Evolutionary conservation across 2,113 vertebrate species (phyloP).

Genomic region (Sus scrofa): DNA sequence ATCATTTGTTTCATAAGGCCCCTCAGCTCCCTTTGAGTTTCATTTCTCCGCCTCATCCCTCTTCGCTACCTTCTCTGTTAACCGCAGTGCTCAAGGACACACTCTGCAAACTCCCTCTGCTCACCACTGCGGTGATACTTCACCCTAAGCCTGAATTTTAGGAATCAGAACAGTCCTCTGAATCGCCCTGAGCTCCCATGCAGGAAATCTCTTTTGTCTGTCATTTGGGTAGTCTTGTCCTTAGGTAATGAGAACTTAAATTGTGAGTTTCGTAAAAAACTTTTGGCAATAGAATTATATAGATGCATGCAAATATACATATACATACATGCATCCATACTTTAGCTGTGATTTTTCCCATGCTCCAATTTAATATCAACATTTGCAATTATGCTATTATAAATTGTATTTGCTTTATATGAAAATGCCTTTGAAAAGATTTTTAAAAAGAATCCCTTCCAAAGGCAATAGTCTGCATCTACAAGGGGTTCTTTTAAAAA

Average conservation of each 20-base stretch:
- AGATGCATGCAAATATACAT: not conserved
- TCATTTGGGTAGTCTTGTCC: not conserved
- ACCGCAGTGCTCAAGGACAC: not conserved
- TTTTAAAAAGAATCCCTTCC: not conserved
- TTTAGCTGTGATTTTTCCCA: slow-evolving; percentile 2
- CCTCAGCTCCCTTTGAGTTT: not conserved
- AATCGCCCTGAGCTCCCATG: not conserved
- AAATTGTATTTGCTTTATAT: not conserved
- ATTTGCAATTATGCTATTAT: slow-evolving; percentile 3
- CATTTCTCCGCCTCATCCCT: not conserved
- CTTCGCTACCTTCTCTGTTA: not conserved
- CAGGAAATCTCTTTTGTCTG: not conserved
- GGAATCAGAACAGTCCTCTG: not conserved
- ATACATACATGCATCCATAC: not conserved
- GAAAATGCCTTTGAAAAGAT: slow-evolving; percentile 28
- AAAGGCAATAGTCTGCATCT: too few relatives aligned
- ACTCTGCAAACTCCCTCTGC: not conserved
- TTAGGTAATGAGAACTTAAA: slow-evolving; percentile 10
- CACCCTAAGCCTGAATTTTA: not conserved
- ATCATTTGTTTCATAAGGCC: not conserved
- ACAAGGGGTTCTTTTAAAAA: too few relatives aligned
- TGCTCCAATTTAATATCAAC: slow-evolving; percentile 28
- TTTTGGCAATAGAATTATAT: not conserved
- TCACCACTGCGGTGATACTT: not conserved
- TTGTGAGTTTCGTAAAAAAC: not conserved